Conservation (phyloP, 2,797 vertebrate genomes). For the Botia kubotai region DNA sequence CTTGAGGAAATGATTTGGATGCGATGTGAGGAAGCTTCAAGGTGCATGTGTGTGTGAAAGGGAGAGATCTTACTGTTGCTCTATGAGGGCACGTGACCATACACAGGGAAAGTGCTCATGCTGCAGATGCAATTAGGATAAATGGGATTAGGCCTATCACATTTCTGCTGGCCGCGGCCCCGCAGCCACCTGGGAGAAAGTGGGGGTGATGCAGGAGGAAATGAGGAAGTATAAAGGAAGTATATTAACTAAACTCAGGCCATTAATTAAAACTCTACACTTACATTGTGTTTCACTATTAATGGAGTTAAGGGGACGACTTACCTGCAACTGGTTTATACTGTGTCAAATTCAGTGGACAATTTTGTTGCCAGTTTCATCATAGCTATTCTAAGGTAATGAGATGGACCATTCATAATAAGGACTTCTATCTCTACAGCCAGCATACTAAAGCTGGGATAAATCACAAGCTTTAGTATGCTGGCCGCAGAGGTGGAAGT, state of each 20-base stretch:
- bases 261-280: constrained; percentile 31
- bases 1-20: constrained; percentile 45
- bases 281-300: constrained; percentile 8
- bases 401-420: background rate
- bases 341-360: background rate
- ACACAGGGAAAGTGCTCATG: constrained; percentile 76
- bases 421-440: background rate
- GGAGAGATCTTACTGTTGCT: constrained; percentile 24
- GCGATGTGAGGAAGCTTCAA: constrained; percentile 19
- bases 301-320: background rate
- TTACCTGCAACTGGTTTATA: background rate
- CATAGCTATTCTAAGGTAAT: background rate
- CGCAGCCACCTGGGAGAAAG: constrained; percentile 76
- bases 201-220: constrained; percentile 15
- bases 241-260: constrained; percentile 43
- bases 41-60: constrained; percentile 24
- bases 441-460: background rate
- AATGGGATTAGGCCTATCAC: constrained; percentile 86
- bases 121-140: constrained; percentile 83
- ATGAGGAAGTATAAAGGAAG: constrained; percentile 38
- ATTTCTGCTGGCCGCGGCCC: constrained; percentile 81
- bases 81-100: constrained; percentile 66
- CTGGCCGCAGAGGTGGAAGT: background rate
- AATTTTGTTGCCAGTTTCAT: background rate
- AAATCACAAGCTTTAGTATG: background rate